phyloP scores from a whole-genome alignment of 2,888 invertebrate species.

The Hyppa rectilinea region DNA sequence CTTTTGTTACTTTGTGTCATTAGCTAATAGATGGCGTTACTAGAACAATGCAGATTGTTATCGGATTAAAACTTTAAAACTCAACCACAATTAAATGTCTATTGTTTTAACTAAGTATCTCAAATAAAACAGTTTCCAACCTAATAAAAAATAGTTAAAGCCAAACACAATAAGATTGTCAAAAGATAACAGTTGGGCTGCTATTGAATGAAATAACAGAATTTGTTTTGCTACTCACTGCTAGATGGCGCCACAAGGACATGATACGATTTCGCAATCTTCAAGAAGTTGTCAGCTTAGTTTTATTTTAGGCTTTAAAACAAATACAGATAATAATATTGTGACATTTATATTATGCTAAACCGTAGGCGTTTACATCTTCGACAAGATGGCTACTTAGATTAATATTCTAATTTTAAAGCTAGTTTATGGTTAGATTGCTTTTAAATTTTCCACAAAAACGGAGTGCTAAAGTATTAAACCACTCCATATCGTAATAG shows the following conservation, averaged over 20 bases:
- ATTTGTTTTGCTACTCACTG: slow-evolving; percentile 63
- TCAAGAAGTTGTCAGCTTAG: not conserved
- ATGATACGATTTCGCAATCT: not conserved
- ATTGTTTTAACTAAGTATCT: slow-evolving; percentile 45
- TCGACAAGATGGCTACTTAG: slow-evolving; percentile 50
- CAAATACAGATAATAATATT: slow-evolving; percentile 43
- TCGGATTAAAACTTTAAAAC: slow-evolving; percentile 53
- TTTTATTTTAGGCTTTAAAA: slow-evolving; percentile 26
- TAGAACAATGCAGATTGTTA: slow-evolving; percentile 61
- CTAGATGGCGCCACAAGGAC: slow-evolving; percentile 71
- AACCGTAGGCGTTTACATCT: slow-evolving; percentile 44
- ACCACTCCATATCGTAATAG: slow-evolving; percentile 2
- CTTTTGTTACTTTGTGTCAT: slow-evolving; percentile 39
- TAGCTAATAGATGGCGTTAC: slow-evolving; percentile 69
- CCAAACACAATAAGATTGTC: slow-evolving; percentile 51
- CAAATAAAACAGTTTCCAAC: slow-evolving; percentile 36
- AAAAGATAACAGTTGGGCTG: slow-evolving; percentile 27
- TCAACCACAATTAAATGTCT: slow-evolving; percentile 37
- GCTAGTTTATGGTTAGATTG: slow-evolving; percentile 1
- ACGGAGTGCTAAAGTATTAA: slow-evolving; percentile 6
- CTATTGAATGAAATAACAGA: slow-evolving; percentile 23
- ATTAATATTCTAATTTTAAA: slow-evolving; percentile 46
- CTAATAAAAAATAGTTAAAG: slow-evolving; percentile 35
- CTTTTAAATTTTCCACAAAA: slow-evolving; percentile 7
- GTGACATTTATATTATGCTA: slow-evolving; percentile 48